Percentiles rank a stretch among this genome's conserved stretches.
Evolutionary conservation across 2,888 invertebrate species (phyloP).

Genomic region (Clusia tigrina): DNA sequence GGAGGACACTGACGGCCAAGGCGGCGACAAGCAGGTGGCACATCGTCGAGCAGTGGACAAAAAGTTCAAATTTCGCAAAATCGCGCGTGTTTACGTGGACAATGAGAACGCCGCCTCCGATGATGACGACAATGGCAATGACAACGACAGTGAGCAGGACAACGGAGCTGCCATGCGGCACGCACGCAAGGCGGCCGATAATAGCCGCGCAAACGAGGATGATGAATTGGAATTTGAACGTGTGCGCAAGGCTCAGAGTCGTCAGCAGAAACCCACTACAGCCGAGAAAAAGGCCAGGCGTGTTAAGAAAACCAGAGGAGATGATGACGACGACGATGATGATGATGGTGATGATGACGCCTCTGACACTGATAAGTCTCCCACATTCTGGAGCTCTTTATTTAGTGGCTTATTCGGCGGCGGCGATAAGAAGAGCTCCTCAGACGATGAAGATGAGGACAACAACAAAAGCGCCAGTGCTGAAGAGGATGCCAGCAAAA

Average conservation of each 20-base stretch:
- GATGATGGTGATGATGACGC: neutral
- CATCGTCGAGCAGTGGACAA: no score
- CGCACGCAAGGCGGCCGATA: conserved; percentile 35
- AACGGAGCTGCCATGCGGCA: conserved; percentile 17
- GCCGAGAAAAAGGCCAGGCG: conserved; percentile 34
- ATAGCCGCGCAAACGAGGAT: conserved; percentile 41
- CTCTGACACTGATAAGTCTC: conserved; percentile 29
- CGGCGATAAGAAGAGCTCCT: conserved; percentile 24
- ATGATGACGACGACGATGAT: conserved; percentile 27
- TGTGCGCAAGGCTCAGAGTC: conserved; percentile 37
- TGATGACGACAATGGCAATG: conserved; percentile 32
- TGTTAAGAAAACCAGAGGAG: conserved; percentile 38
- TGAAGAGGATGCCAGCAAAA: conserved; percentile 24
- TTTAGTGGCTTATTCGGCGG: conserved; percentile 39
- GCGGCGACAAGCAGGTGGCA: neutral
- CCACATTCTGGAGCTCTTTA: conserved; percentile 37
- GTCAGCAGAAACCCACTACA: conserved; percentile 29
- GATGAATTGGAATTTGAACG: conserved; percentile 45
- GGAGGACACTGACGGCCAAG: conserved; percentile 25
- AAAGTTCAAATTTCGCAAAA: conserved; percentile 59
- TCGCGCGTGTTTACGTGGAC: conserved; percentile 48
- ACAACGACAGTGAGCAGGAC: neutral
- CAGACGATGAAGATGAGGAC: conserved; percentile 13
- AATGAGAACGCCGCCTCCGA: conserved; percentile 40
- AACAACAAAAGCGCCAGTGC: conserved; percentile 19